Base-by-base conservation (phyloP, 2,888 invertebrate species). In the Uloborus plumipes region DNA sequence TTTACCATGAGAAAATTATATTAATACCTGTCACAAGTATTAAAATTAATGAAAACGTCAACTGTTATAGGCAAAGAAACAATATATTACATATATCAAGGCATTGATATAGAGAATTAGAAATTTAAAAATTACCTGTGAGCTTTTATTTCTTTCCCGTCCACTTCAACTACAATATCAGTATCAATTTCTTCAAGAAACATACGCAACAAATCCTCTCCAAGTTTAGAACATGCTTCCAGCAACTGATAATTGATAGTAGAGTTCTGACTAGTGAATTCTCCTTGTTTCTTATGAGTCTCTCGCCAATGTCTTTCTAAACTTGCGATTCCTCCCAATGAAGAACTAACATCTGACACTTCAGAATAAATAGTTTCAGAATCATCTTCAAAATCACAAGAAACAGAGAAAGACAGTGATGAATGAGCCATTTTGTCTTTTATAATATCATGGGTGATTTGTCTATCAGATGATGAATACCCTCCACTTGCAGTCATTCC, bases 121-220 rank as follows among this genome's bases (percentile, higher is more conserved):
- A 20, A 62, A n/a, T 62, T 14, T 4, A 22, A 22, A 78, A 76
- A 84, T 85, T 84, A 88, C 89, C 95, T 95, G 88, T 97, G 97
- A 1, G 97, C 97, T 88, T 93, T 93, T 69, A 97, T 93, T 70
- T 94, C 92, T 69, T 94, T 92, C 0, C 95, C 95, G 59, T 93
- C 93, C 15, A 95, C 95, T 88, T 95, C 94, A 14, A 95, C 93
- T 7, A 93, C 92, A 62, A 96, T 95, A 88, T 97, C 97, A 0
- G 96, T 94, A 85, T 95, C 95, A 75, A 95, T 94, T 90, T 96
- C 96, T 88, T 96, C 95, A 84, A 95, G 89, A 89, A 97, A 97
- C 96, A 97, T 96, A 85, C 95, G 92, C 47, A 97, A 90, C 73
- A 97, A 90, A 89, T 97, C 96, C 87, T 95, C 94, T 0, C 96